phyloP scores from a whole-genome alignment of 1,140 invertebrate genomes.

The Eubasilissa regina region DNA sequence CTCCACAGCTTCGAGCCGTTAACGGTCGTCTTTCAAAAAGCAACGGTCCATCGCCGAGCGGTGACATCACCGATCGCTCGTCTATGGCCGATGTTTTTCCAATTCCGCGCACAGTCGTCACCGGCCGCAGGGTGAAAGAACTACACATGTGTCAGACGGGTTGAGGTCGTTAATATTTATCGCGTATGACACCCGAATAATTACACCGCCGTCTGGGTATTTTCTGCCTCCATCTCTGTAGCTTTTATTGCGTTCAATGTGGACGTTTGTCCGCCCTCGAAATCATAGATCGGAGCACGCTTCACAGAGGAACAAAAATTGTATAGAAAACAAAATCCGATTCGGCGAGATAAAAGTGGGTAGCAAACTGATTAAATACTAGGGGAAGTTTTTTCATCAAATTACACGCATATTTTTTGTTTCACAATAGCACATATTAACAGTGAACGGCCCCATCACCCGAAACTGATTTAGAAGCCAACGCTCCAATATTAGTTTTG shows the following conservation, averaged over 20 bases:
- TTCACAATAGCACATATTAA: too few species aligned
- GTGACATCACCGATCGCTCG: conserved; percentile 3
- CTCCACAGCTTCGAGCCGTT: too few species aligned
- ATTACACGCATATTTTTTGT: too few species aligned
- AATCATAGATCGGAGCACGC: conserved; percentile 15
- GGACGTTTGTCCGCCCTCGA: background rate
- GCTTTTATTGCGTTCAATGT: conserved; percentile 11
- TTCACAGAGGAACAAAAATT: background rate
- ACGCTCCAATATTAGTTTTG: too few species aligned
- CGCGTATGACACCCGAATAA: conserved; percentile 22
- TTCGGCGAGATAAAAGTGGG: conserved; percentile 18
- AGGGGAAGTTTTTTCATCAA: background rate
- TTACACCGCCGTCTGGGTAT: conserved; percentile 9
- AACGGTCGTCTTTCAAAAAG: conserved; percentile 14
- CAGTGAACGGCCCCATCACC: too few species aligned
- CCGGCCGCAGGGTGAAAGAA: conserved; percentile 4
- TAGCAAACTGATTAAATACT: background rate
- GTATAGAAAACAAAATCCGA: background rate
- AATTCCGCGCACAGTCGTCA: background rate
- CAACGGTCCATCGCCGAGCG: conserved; percentile 16
- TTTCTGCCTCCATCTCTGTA: background rate
- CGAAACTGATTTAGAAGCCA: too few species aligned
- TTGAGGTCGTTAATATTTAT: conserved; percentile 11
- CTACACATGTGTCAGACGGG: background rate
- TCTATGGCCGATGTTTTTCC: background rate